These are phyloP conservation scores for Enhydra lutris DNA, from an alignment of 2,113 vertebrate species.

Conservation along the genomic window DNA sequence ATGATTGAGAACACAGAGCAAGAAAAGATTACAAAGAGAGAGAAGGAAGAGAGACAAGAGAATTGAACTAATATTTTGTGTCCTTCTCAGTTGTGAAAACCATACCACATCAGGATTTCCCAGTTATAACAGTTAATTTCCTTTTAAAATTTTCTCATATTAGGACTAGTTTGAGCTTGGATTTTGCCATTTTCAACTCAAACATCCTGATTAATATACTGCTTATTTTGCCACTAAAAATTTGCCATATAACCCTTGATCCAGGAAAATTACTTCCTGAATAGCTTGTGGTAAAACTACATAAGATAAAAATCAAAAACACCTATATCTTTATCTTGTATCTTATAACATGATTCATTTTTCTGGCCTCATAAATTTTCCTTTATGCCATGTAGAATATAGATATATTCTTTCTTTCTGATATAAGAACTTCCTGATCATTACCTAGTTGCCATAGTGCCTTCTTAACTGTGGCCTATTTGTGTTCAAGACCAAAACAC, in stretches of 20 bases:
- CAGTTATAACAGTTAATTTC: not conserved
- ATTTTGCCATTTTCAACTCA: not conserved
- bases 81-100: not conserved
- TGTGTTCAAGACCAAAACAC: not conserved
- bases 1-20: not conserved
- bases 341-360: not conserved
- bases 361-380: not conserved
- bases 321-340: not conserved
- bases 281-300: not conserved
- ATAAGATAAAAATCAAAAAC: not conserved
- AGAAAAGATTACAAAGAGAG: not conserved
- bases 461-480: not conserved
- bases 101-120: not conserved
- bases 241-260: not conserved
- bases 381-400: not conserved
- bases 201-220: not conserved
- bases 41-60: not conserved
- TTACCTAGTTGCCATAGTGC: not conserved
- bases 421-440: not conserved
- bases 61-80: not conserved
- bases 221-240: not conserved
- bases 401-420: not conserved
- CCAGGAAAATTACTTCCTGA: not conserved
- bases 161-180: not conserved
- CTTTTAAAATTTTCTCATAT: not conserved